phyloP scores from a whole-genome alignment of 2,797 vertebrate species.

The Anableps anableps region DNA sequence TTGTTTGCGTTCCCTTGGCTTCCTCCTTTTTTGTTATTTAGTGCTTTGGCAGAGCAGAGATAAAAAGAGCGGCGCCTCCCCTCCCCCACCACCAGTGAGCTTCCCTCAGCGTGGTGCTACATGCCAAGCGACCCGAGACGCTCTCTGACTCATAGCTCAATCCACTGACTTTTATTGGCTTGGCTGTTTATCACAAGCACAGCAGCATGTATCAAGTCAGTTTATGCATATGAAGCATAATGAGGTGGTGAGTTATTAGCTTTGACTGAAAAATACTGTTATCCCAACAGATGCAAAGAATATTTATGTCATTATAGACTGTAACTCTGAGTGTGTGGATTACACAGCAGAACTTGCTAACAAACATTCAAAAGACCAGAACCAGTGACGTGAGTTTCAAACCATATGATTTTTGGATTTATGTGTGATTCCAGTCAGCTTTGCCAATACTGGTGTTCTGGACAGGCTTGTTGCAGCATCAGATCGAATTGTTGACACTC shows the following conservation, averaged over 20 bases:
- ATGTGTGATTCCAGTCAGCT: background rate
- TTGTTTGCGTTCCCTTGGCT: slow-evolving; percentile 72
- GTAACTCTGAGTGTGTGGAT: background rate
- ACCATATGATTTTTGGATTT: background rate
- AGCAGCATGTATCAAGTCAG: slow-evolving; percentile 11
- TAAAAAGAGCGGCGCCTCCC: slow-evolving; percentile 40
- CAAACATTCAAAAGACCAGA: background rate
- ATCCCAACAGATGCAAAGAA: slow-evolving; percentile 13
- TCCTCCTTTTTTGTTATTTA: slow-evolving; percentile 58
- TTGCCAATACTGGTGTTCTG: background rate
- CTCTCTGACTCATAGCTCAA: slow-evolving; percentile 61
- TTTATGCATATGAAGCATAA: slow-evolving; percentile 24
- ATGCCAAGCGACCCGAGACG: slow-evolving; percentile 64
- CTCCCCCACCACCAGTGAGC: slow-evolving; percentile 42
- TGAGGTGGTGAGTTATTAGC: slow-evolving; percentile 29
- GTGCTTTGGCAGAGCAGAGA: slow-evolving; percentile 53
- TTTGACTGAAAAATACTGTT: slow-evolving; percentile 14
- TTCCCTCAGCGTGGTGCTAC: slow-evolving; percentile 61
- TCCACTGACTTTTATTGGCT: slow-evolving; percentile 55
- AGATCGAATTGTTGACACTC: background rate
- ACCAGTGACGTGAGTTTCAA: background rate
- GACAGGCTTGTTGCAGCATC: background rate
- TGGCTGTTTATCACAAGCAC: slow-evolving; percentile 51
- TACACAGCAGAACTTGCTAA: background rate
- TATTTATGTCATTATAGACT: slow-evolving; percentile 23